phyloP scores from a whole-genome alignment of 1,140 invertebrate genomes.

The Leptinotarsa undecemlineata region DNA sequence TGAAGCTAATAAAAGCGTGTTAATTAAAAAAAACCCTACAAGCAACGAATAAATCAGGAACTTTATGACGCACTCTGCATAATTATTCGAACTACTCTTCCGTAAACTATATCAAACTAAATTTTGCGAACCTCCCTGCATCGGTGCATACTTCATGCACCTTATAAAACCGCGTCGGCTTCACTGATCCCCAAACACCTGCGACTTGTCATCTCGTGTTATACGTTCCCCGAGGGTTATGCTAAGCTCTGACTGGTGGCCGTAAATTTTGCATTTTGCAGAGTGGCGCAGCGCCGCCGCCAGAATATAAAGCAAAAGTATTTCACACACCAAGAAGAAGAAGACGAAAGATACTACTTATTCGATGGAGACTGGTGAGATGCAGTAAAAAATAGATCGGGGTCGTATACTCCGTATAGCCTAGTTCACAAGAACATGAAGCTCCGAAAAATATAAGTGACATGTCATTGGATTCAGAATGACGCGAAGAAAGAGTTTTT shows the following conservation, averaged over 20 bases:
- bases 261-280: conserved; percentile 36
- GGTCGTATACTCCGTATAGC: neutral
- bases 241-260: conserved; percentile 25
- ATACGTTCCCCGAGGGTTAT: conserved; percentile 28
- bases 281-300: conserved; percentile 22
- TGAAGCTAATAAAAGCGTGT: no score
- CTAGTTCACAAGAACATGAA: no score
- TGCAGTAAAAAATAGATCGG: neutral
- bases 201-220: conserved; percentile 35
- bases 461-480: no score
- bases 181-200: conserved; percentile 30
- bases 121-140: no score
- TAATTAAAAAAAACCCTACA: no score
- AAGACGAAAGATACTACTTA: neutral
- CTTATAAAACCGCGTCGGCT: neutral
- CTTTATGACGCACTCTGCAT: no score
- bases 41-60: no score
- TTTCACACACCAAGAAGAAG: neutral
- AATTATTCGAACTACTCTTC: no score
- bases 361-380: neutral
- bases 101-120: no score
- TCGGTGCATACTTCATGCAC: neutral
- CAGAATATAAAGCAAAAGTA: conserved; percentile 23
- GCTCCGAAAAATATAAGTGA: no score
- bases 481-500: no score